phyloP scores from a whole-genome alignment of 2,888 invertebrate species.

The Phymatocera aterrima region DNA sequence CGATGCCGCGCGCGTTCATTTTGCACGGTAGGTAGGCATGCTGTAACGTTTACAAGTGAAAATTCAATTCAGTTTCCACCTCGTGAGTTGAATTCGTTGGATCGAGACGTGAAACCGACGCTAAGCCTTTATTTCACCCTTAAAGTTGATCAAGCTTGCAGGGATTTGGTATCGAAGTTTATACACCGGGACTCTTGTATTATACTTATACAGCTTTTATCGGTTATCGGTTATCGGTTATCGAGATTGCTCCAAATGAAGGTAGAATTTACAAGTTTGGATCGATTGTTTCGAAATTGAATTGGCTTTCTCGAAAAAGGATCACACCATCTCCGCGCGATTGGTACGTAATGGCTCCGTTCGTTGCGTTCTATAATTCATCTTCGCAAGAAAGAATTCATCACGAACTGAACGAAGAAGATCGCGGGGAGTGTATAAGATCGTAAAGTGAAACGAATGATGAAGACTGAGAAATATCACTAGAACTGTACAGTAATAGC shows the following conservation, averaged over 20 bases:
- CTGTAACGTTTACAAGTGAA: background rate
- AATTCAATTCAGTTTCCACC: conserved; percentile 12
- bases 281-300: background rate
- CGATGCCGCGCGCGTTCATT: background rate
- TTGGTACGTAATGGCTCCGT: no score
- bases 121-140: conserved; percentile 21
- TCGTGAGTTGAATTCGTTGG: conserved; percentile 10
- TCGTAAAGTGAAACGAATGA: no score
- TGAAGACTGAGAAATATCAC: no score
- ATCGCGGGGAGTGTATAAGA: no score
- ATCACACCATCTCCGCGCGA: background rate
- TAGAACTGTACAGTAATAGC: no score
- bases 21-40: no score
- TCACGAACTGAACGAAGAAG: no score
- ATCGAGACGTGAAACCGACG: background rate
- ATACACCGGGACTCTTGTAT: conserved; percentile 1
- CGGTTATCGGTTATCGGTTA: background rate
- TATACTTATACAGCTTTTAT: conserved; percentile 26
- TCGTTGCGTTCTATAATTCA: no score
- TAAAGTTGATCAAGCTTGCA: background rate
- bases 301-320: background rate
- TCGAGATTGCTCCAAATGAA: no score
- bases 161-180: background rate
- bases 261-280: conserved; percentile 8
- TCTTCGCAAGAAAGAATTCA: no score